Base-by-base conservation (phyloP, 2,113 vertebrate genomes). In the Oenanthe oenanthe region DNA sequence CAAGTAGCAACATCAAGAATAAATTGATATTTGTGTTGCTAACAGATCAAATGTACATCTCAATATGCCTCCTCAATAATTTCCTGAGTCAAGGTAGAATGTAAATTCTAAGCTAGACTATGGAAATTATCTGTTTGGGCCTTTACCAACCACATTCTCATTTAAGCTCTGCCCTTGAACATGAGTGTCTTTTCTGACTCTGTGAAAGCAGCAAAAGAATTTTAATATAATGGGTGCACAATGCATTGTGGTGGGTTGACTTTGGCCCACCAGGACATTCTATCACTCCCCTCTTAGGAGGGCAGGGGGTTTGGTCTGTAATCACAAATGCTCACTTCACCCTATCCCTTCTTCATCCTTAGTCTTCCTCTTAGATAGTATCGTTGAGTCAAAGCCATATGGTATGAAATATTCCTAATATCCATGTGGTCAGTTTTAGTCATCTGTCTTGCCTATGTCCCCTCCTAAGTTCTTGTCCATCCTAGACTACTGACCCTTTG, bases 131-230 rank as follows among this genome's bases (percentile, higher is more conserved):
- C 32, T 89, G 19, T 75, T 95, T 91, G 58, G 70, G 61, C 14
- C 7, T 32, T 92, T 92, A 94, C 54, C 32, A 87, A 26, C 3
- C 28, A 62, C 51, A n/a, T 78, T 91, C 58, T 93, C 40, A 43
- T 81, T 87, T 94, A 80, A 82, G 4, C 26, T 74, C 16, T 38
- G 58, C 83, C 58, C 75, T 92, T 94, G 63, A 96, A 96, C 89
- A 92, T 72, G 1, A 73, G 21, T 51, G 47, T 56, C 38, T 56
- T 96, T 96, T 92, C 75, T 77, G 86, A 84, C 17, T 94, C 66
- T 34, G 4, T 4, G 60, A 79, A 83, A 95, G 7, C 61, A 77
- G 87, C 28, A 50, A 24, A 95, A 88, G 10, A 51, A 13, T 53
- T 36, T 81, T 85, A 56, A 78, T 60, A 48, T 38, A 56, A 53